These are phyloP conservation scores for Squalus acanthias DNA, from an alignment of 2,797 vertebrate species.

Conservation along the genomic window DNA sequence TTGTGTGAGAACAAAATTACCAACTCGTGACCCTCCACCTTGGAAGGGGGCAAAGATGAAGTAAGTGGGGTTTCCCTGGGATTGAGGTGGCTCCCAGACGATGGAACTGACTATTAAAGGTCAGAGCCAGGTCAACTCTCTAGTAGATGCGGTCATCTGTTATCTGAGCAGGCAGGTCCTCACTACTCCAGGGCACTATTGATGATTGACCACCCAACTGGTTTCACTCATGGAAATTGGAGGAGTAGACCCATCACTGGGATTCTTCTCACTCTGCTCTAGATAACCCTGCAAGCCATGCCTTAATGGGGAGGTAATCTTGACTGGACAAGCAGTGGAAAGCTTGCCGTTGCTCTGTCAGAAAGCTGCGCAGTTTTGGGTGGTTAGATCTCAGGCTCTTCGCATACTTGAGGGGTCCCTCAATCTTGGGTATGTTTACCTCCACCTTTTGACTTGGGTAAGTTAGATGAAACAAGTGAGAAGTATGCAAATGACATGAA, in stretches of 20 bases:
- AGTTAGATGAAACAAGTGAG: not conserved
- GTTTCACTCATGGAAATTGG: too few relatives aligned
- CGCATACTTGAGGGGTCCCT: not conserved
- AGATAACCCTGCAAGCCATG: not conserved
- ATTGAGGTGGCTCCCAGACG: not conserved
- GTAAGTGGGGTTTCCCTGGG: not conserved
- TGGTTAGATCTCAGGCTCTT: not conserved
- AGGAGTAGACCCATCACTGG: too few relatives aligned
- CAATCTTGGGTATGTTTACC: too few relatives aligned
- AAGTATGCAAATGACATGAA: not conserved
- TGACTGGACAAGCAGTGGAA: not conserved
- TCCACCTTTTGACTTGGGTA: not conserved
- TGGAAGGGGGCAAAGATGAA: not conserved
- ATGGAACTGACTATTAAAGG: not conserved
- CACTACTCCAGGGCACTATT: not conserved
- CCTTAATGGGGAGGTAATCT: not conserved
- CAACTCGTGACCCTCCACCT: not conserved
- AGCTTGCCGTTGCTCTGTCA: not conserved
- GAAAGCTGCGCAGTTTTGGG: not conserved
- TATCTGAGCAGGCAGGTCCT: not conserved
- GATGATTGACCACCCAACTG: not conserved
- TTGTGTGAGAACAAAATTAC: not conserved
- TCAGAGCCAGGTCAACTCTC: not conserved
- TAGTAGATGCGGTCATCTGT: not conserved
- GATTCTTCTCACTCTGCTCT: not conserved